Evolutionary conservation across 2,888 invertebrate genomes (phyloP), one percentile per base, ranked within the genome.

Genomic region (Rutpela maculata): DNA sequence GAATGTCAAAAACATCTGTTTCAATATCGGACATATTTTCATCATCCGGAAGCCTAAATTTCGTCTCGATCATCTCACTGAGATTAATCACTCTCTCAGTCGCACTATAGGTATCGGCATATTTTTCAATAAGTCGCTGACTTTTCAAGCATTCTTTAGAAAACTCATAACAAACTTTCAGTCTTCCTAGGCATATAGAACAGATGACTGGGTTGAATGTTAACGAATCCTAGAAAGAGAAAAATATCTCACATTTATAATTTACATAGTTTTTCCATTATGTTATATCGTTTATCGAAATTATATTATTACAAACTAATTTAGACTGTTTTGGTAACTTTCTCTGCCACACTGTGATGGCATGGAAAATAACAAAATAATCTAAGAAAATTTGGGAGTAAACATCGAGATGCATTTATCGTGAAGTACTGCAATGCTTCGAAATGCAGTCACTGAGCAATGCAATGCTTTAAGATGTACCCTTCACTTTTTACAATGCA

Each of bases 131-230:
- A 6, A 59, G 11, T 59, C 15, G 59, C 7, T 59, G 59, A 12
- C 9, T 59, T 22, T 59, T 18, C 5, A 59, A 59, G 12, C 59
- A 59, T 7, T 59, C 19, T 11, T 11, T 19, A 5, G 22, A 10
- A 59, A 59, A 59, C 11, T 18, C 19, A 12, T 59, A 59, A 15
- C 5, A 6, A 59, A 0, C 18, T 19, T 19, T 59, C 3, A 59
- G 6, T 3, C 59, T 59, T 59, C 7, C 15, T 0, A 59, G 4
- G 15, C 59, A 59, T 12, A 15, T 19, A 7, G 19, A 59, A 22
- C 59, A 59, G 22, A 59, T 59, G 12, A 18, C 12, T 11, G 59
- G 59, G 59, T 59, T 59, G 22, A 59, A 59, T 22, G 59, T 59
- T 10, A 59, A 2, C 18, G 59, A 59, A 59, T 59, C 19, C 59